phyloP scores from a whole-genome alignment of 2,888 invertebrate species.

The Lumbricus terrestris region DNA sequence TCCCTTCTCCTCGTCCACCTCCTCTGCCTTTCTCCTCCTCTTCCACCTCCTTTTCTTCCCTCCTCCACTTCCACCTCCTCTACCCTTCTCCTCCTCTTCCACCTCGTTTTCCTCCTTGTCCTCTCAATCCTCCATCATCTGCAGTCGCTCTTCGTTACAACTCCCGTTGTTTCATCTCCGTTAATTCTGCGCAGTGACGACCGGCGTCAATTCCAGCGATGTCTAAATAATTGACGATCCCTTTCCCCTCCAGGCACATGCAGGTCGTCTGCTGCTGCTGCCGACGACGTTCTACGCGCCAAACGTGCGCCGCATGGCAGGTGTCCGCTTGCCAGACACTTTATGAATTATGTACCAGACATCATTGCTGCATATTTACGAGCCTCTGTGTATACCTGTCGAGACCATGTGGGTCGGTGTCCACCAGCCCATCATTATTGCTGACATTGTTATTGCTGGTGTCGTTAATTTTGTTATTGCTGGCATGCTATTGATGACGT shows the following conservation, averaged over 20 bases:
- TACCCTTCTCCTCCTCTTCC: not conserved
- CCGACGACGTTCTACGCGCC: not conserved
- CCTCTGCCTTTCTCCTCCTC: too few relatives aligned
- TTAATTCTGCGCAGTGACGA: not conserved
- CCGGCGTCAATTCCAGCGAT: not conserved
- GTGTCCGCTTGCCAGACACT: not conserved
- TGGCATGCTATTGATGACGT: too few relatives aligned
- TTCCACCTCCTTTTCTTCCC: too few relatives aligned
- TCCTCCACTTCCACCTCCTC: too few relatives aligned
- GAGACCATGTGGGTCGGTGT: not conserved
- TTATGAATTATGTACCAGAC: not conserved
- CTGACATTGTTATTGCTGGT: not conserved
- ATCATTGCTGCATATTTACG: not conserved
- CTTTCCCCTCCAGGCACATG: not conserved
- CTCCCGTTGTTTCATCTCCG: not conserved
- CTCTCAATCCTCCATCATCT: not conserved
- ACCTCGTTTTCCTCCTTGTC: not conserved
- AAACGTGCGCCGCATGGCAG: not conserved
- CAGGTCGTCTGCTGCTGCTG: not conserved
- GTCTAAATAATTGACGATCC: not conserved
- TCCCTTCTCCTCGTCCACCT: too few relatives aligned
- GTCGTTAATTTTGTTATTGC: not conserved
- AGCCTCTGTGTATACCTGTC: not conserved
- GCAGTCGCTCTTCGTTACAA: not conserved
- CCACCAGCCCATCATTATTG: not conserved